phyloP scores from a whole-genome alignment of 1,140 invertebrate species.

The Drosophila arizonae region DNA sequence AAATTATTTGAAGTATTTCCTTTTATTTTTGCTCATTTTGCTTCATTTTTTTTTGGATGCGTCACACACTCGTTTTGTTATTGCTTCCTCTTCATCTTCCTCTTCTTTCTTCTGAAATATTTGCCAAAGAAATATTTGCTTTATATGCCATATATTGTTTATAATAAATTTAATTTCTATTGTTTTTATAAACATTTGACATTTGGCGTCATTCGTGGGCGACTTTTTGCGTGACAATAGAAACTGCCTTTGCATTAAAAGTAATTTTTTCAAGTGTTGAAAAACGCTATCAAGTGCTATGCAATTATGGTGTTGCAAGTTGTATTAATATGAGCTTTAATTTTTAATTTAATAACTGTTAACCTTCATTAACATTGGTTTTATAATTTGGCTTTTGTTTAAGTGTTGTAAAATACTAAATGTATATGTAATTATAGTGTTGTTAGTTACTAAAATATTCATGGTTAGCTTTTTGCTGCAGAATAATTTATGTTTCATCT shows the following conservation, averaged over 20 bases:
- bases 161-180: slow-evolving; percentile 54
- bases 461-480: too few species aligned
- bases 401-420: neutral
- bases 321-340: neutral
- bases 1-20: slow-evolving; percentile 3
- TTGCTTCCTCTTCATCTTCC: slow-evolving; percentile 4
- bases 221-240: slow-evolving; percentile 8
- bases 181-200: slow-evolving; percentile 69
- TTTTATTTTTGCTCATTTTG: slow-evolving; percentile 12
- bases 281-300: neutral
- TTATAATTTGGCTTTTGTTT: neutral
- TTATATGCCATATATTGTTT: slow-evolving; percentile 47
- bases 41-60: neutral
- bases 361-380: too few species aligned
- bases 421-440: neutral
- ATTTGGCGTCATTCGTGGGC: slow-evolving; percentile 46
- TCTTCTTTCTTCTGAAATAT: slow-evolving; percentile 30
- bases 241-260: neutral
- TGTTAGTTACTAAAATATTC: neutral
- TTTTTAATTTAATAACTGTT: too few species aligned
- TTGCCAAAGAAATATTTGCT: slow-evolving; percentile 38
- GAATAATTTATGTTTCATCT: too few species aligned
- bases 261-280: slow-evolving; percentile 4
- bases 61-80: neutral
- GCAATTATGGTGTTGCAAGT: slow-evolving; percentile 3